These are phyloP conservation scores for Cenopis cana DNA, from an alignment of 2,888 invertebrate genomes.

Conservation along the genomic window DNA sequence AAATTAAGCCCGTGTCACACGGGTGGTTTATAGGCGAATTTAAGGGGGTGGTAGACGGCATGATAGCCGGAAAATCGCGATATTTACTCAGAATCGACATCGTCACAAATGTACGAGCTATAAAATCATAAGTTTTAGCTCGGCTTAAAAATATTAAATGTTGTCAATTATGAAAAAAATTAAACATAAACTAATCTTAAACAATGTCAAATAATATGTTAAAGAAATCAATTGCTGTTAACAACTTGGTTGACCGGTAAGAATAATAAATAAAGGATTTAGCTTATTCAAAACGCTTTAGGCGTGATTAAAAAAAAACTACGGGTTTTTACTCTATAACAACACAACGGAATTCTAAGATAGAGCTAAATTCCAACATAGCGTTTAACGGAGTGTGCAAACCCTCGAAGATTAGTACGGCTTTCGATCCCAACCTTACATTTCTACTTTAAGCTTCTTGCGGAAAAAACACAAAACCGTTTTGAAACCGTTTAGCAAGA, in stretches of 20 bases:
- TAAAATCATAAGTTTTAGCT: too few species aligned
- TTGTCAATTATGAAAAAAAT: too few species aligned
- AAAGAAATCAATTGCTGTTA: not conserved
- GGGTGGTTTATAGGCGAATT: too few species aligned
- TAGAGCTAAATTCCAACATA: slow-evolving; percentile 21
- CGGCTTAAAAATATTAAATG: too few species aligned
- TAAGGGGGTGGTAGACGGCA: too few species aligned
- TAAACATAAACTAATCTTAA: too few species aligned
- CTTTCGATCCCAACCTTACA: slow-evolving; percentile 31
- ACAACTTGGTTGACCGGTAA: not conserved
- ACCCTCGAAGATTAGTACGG: slow-evolving; percentile 40
- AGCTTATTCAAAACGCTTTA: not conserved
- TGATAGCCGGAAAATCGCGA: too few species aligned
- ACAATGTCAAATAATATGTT: too few species aligned
- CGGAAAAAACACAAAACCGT: slow-evolving; percentile 34
- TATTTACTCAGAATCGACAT: too few species aligned
- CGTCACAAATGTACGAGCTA: too few species aligned
- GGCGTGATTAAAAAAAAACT: not conserved
- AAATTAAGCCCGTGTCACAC: too few species aligned
- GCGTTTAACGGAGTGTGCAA: slow-evolving; percentile 37
- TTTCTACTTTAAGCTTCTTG: slow-evolving; percentile 1
- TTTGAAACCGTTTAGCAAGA: slow-evolving; percentile 28
- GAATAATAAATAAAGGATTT: not conserved
- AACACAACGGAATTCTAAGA: slow-evolving; percentile 35
- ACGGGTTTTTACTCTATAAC: not conserved